phyloP scores from a whole-genome alignment of 2,113 vertebrate genomes.

The Strigops habroptila region DNA sequence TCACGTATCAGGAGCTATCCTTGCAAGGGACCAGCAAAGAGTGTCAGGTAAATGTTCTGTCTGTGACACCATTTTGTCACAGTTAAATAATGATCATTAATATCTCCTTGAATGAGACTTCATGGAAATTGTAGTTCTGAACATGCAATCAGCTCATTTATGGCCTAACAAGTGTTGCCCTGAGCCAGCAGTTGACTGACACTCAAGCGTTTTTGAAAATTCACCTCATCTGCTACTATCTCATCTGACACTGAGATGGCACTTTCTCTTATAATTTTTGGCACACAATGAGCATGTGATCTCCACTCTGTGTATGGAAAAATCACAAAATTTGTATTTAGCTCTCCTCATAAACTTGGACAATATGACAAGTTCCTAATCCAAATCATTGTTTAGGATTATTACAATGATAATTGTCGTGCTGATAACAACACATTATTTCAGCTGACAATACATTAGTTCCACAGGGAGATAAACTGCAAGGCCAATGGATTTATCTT shows the following conservation, averaged over 20 bases:
- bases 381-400: slow-evolving; percentile 25
- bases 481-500: slow-evolving; percentile 26
- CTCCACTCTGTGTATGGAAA: not conserved
- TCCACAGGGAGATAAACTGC: slow-evolving; percentile 41
- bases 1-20: not conserved
- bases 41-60: not conserved
- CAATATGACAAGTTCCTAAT: slow-evolving; percentile 11
- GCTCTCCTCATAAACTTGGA: not conserved
- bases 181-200: not conserved
- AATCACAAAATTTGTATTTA: not conserved
- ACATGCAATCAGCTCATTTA: slow-evolving; percentile 33
- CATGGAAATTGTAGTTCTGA: slow-evolving; percentile 37
- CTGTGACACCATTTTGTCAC: not conserved
- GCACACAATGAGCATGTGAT: not conserved
- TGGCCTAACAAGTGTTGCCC: not conserved
- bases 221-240: not conserved
- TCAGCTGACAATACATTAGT: slow-evolving; percentile 28
- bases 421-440: slow-evolving; percentile 29
- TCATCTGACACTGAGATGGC: not conserved
- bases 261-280: not conserved
- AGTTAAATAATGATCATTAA: slow-evolving; percentile 32
- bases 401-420: slow-evolving; percentile 26
- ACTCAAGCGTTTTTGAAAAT: not conserved
- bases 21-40: not conserved
- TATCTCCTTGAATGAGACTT: slow-evolving; percentile 27